These are phyloP conservation scores for Anarsia innoxiella DNA, from an alignment of 2,888 invertebrate genomes.

Conservation along the genomic window DNA sequence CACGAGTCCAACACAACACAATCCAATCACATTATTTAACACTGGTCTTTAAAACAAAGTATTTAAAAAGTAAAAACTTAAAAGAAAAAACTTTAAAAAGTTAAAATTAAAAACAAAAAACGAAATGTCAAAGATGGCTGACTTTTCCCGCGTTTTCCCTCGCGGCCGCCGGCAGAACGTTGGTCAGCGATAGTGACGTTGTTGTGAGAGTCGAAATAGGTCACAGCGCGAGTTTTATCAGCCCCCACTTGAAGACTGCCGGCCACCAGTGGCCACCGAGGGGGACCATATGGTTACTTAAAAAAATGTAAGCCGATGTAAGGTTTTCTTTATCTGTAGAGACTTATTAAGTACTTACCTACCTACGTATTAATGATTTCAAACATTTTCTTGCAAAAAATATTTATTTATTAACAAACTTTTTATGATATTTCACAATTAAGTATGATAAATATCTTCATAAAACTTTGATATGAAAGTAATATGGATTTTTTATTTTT, in stretches of 20 bases:
- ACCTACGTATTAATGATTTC: neutral
- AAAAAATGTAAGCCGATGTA: too few species aligned
- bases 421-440: too few species aligned
- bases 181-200: constrained; percentile 32
- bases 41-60: constrained; percentile 10
- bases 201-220: constrained; percentile 60
- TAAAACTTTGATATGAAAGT: too few species aligned
- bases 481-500: too few species aligned
- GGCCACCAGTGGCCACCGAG: constrained; percentile 10
- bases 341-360: neutral
- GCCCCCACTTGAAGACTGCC: constrained; percentile 40
- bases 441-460: too few species aligned
- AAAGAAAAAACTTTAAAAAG: constrained; percentile 4
- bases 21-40: constrained; percentile 17
- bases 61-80: neutral
- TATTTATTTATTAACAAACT: too few species aligned
- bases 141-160: constrained; percentile 12
- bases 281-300: too few species aligned
- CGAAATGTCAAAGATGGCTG: constrained; percentile 1
- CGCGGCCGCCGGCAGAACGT: constrained; percentile 14
- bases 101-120: neutral
- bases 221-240: constrained; percentile 45
- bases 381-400: neutral
- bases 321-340: too few species aligned
- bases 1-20: constrained; percentile 17